phyloP scores from a whole-genome alignment of 2,797 vertebrate genomes.

The Tachyglossus aculeatus region DNA sequence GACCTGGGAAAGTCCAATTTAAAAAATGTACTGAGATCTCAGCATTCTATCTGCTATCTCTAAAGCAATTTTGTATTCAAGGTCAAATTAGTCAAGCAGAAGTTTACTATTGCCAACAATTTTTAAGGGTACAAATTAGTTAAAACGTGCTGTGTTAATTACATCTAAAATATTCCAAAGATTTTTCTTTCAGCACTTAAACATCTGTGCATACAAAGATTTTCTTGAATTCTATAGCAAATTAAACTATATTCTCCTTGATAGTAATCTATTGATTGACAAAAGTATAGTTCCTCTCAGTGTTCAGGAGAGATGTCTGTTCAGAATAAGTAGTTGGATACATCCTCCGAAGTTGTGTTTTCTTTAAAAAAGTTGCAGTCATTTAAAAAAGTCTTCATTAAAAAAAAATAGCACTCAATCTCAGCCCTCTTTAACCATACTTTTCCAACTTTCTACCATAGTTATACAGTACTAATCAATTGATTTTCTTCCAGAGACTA shows the following conservation, averaged over 20 bases:
- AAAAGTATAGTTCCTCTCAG: no score
- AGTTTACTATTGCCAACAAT: conserved; percentile 50
- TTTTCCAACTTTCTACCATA: no score
- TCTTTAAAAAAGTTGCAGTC: neutral
- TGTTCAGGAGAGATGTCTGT: no score
- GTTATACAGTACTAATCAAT: no score
- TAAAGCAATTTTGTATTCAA: conserved; percentile 54
- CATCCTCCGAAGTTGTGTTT: no score
- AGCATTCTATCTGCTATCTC: neutral
- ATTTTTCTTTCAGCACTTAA: conserved; percentile 60
- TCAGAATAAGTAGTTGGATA: no score
- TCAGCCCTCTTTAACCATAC: no score
- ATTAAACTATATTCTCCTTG: conserved; percentile 63
- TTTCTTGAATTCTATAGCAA: conserved; percentile 52
- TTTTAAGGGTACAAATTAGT: conserved; percentile 61
- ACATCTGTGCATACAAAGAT: conserved; percentile 69
- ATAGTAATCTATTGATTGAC: conserved; percentile 38
- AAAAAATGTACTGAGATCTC: no score
- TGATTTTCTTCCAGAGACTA: no score
- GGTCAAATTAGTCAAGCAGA: conserved; percentile 48
- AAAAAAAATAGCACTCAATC: no score
- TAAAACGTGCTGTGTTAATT: conserved; percentile 64
- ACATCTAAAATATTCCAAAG: conserved; percentile 67
- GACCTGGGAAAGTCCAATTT: no score
- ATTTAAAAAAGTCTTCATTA: no score